Conservation (phyloP, 2,888 invertebrate species). For the Zaprionus obscuricornis region DNA sequence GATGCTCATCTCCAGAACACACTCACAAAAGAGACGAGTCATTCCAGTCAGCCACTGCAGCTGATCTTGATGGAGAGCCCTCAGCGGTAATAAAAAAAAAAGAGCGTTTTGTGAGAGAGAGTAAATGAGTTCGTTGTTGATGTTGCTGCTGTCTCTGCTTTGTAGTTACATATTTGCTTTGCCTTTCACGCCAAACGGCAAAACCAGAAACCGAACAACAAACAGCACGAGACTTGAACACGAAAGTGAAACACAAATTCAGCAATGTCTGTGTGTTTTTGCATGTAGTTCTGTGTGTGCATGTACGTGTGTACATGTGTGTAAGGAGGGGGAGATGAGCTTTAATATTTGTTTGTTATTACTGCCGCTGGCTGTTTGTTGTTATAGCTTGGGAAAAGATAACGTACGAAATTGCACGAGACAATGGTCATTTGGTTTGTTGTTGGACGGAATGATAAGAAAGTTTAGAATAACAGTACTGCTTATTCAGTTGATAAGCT, state of each 20-base stretch:
- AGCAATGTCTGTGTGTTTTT: conserved; percentile 26
- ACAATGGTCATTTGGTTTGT: conserved; percentile 25
- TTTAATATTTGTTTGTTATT: conserved; percentile 48
- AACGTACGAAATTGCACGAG: conserved; percentile 61
- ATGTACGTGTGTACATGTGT: conserved; percentile 19
- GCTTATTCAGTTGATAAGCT: conserved; percentile 30
- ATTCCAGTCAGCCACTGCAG: conserved; percentile 62
- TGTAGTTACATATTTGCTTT: conserved; percentile 55
- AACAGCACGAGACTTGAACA: conserved; percentile 69
- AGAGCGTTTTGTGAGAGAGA: conserved; percentile 34
- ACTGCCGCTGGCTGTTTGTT: conserved; percentile 30
- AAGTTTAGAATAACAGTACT: too few species aligned
- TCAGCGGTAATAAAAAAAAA: conserved; percentile 30
- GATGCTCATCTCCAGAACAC: too few species aligned
- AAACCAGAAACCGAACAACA: conserved; percentile 56
- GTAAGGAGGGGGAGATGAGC: conserved; percentile 19
- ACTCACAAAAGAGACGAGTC: conserved; percentile 41
- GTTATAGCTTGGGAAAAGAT: conserved; percentile 66
- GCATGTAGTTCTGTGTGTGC: conserved; percentile 14
- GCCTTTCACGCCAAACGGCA: conserved; percentile 50
- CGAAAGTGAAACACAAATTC: conserved; percentile 70
- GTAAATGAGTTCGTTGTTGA: conserved; percentile 16
- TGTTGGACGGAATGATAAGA: too few species aligned
- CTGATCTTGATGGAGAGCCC: conserved; percentile 66
- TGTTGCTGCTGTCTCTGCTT: conserved; percentile 27